Evolutionary conservation across 2,113 vertebrate species (phyloP), one percentile per base, ranked within the genome.

Genomic region (Mesoclemmys tuberculata): DNA sequence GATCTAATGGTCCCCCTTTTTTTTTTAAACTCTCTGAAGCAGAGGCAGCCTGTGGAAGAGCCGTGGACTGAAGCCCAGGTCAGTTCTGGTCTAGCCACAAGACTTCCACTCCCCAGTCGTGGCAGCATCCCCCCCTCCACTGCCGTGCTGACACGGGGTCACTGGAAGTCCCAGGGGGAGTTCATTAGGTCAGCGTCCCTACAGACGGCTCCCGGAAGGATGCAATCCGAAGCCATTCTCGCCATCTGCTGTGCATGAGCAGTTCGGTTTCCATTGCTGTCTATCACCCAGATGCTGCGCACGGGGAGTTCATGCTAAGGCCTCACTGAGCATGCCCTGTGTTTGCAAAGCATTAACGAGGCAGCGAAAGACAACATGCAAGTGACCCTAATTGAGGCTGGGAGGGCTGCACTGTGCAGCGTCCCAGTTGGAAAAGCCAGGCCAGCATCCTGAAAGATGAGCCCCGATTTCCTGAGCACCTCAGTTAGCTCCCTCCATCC

Each of bases 101-200:
- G 26, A 58, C 27, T 5, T 26, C 54, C 46, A 46, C 46, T 46
- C 16, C 51, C 51, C 51, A 14, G 14, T 52, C 16, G 14, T 52
- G 51, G 49, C 49, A 49, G 49, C 56, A 10, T 27, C 29, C 29
- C 16, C 29, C 29, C 58, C n/a, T 38, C 64, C 64, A 7, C 19
- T 19, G 35, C 35, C n/a, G 18, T 8, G 5, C 64, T 21, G 64
- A 21, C 35, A n/a, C 64, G 4, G 8, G 61, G n/a, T 26, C 22
- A 22, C 41, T 83, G 11, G 38, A 41, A 77, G 13, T 82, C 64
- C 61, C n/a, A 44, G 21, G 41, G 38, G 51, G 68, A n/a, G 68
- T 89, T 89, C 78, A 92, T 94, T 75, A 89, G 93, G 86, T 92
- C 90, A 52, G 26, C 13, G 22, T 86, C 64, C 71, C 77, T 41